These are phyloP conservation scores for Gyps fulvus DNA, from an alignment of 2,113 vertebrate species.

Conservation along the genomic window DNA sequence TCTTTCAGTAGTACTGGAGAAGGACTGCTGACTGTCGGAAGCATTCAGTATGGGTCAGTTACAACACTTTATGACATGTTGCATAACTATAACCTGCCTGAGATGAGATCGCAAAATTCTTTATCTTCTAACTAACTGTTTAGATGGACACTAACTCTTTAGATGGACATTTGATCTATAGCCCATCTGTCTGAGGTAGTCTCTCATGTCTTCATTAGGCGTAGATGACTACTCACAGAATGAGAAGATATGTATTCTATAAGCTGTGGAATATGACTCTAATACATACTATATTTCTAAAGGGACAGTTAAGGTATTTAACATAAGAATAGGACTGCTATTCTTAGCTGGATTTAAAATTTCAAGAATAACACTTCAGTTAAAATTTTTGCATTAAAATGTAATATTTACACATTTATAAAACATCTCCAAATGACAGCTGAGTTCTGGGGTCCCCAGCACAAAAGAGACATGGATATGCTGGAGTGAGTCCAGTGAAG, in stretches of 20 bases:
- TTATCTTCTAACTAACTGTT: not conserved
- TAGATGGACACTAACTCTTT: not conserved
- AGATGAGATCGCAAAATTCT: constrained; percentile 18
- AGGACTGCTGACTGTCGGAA: not conserved
- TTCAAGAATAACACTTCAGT: not conserved
- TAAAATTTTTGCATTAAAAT: not conserved
- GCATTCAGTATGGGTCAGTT: not conserved
- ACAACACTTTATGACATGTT: not conserved
- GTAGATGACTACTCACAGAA: not conserved
- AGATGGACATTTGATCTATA: not conserved
- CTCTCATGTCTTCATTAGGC: not conserved
- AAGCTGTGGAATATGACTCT: not conserved
- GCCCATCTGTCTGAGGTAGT: not conserved
- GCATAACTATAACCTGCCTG: not conserved
- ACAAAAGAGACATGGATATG: not conserved
- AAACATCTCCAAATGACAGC: not conserved
- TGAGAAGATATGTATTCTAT: not conserved
- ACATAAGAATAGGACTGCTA: not conserved
- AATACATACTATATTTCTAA: not conserved
- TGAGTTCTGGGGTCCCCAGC: not conserved
- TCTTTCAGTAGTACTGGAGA: not conserved
- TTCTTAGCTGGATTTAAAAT: not conserved
- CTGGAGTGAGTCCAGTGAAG: not conserved
- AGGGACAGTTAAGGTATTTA: not conserved
- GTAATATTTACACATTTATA: not conserved